Percentiles rank a stretch among this genome's conserved stretches.
Evolutionary conservation across 2,888 invertebrate genomes (phyloP).

Genomic region (Gastracanthus pulcherrimus): DNA sequence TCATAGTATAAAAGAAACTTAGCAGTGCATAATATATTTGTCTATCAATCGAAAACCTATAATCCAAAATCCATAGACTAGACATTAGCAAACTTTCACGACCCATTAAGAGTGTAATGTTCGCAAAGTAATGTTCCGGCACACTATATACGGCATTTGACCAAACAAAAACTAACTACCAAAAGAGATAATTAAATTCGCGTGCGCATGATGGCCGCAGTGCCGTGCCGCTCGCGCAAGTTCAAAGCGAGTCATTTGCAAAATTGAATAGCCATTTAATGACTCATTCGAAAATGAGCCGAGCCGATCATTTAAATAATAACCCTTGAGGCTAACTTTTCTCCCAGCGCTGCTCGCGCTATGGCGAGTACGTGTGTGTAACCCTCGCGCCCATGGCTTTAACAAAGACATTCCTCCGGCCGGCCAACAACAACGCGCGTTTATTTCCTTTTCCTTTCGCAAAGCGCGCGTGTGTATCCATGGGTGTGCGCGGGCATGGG

Average conservation of each 20-base stretch:
- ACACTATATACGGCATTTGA: background rate
- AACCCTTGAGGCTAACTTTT: background rate
- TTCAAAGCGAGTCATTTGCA: too few species aligned
- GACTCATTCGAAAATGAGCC: background rate
- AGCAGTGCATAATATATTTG: too few species aligned
- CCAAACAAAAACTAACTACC: background rate
- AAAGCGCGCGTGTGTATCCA: background rate
- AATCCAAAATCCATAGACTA: too few species aligned
- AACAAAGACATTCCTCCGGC: slow-evolving; percentile 9
- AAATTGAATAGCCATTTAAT: background rate
- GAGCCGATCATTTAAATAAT: background rate
- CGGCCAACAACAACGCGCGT: background rate
- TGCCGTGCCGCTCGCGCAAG: background rate
- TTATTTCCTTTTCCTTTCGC: slow-evolving; percentile 27
- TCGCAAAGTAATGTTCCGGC: too few species aligned
- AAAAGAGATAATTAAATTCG: background rate
- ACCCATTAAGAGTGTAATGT: background rate
- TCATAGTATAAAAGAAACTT: too few species aligned
- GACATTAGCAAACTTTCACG: slow-evolving; percentile 2
- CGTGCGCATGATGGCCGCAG: background rate
- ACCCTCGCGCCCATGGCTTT: background rate
- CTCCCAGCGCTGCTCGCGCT: background rate
- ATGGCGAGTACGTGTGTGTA: background rate
- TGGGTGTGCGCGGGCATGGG: background rate
- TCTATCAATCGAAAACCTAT: background rate